A percentile compares a stretch with the other conserved stretches of the same genome.
phyloP scores from a whole-genome alignment of 2,888 invertebrate species.

The Thereva nobilitata region DNA sequence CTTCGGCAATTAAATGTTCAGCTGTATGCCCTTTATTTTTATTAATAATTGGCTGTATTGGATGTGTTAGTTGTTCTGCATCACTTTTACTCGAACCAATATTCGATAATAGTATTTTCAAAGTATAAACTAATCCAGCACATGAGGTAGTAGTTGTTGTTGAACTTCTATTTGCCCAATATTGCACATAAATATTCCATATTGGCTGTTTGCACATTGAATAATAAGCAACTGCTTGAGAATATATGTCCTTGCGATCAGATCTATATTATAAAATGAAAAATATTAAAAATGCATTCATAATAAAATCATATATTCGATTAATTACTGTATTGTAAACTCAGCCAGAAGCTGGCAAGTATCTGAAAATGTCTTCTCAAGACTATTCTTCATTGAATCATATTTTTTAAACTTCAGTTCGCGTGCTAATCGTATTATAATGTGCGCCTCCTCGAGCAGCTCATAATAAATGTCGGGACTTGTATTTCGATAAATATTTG shows the following conservation, averaged over 20 bases:
- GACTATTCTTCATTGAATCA: neutral
- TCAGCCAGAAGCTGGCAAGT: slow-evolving; percentile 55
- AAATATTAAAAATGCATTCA: neutral
- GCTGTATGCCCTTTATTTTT: slow-evolving; percentile 28
- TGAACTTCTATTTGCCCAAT: neutral
- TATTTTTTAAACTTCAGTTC: slow-evolving; percentile 14
- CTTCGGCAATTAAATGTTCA: slow-evolving; percentile 38
- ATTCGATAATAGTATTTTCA: slow-evolving; percentile 51
- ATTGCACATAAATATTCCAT: slow-evolving; percentile 30
- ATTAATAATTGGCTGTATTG: slow-evolving; percentile 50
- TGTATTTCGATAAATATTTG: slow-evolving; percentile 65
- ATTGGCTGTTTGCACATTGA: slow-evolving; percentile 51
- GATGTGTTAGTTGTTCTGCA: slow-evolving; percentile 51
- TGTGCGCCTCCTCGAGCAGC: slow-evolving; percentile 73
- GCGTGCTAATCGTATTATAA: slow-evolving; percentile 61
- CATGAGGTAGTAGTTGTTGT: slow-evolving; percentile 6
- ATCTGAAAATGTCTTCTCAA: slow-evolving; percentile 34
- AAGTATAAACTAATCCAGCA: slow-evolving; percentile 54
- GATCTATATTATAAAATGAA: slow-evolving; percentile 46
- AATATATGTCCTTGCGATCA: slow-evolving; percentile 53
- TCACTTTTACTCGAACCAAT: slow-evolving; percentile 52
- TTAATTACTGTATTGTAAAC: slow-evolving; percentile 52
- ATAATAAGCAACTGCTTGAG: slow-evolving; percentile 56
- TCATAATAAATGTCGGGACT: slow-evolving; percentile 72
- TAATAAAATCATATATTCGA: neutral